A percentile compares a stretch with the other conserved stretches of the same genome.
Conservation (phyloP, 2,113 vertebrate genomes). For the Sus scrofa region DNA sequence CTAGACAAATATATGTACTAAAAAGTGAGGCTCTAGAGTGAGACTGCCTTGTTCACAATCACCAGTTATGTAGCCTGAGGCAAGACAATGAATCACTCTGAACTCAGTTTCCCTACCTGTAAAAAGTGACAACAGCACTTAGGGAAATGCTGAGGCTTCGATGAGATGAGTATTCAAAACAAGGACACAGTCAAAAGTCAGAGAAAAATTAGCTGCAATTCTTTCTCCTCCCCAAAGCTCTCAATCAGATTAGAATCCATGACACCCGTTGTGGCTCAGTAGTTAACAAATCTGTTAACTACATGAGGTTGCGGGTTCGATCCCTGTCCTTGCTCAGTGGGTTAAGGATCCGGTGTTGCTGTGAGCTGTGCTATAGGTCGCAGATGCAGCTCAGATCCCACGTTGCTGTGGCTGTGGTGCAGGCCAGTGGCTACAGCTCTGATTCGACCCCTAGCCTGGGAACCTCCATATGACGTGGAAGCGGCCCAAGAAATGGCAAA, state of each 20-base stretch:
- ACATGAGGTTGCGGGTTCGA: too few relatives aligned
- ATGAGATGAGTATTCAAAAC: neutral
- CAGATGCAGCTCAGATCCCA: too few relatives aligned
- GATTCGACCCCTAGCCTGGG: too few relatives aligned
- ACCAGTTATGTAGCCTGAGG: neutral
- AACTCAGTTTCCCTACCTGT: conserved; percentile 42
- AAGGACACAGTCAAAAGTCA: neutral
- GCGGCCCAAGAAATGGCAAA: too few relatives aligned
- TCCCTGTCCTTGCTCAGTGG: too few relatives aligned
- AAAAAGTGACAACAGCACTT: neutral
- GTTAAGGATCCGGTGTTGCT: too few relatives aligned
- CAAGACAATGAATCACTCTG: neutral
- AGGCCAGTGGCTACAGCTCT: too few relatives aligned
- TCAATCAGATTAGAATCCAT: neutral
- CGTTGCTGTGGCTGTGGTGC: too few relatives aligned
- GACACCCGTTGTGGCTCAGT: too few relatives aligned
- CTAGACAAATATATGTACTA: neutral
- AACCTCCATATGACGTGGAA: too few relatives aligned
- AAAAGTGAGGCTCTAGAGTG: neutral
- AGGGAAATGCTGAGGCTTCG: neutral
- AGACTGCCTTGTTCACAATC: neutral
- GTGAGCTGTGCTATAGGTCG: too few relatives aligned
- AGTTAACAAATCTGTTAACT: too few relatives aligned
- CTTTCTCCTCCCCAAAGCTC: neutral
- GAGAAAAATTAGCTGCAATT: neutral